phyloP scores from a whole-genome alignment of 1,140 invertebrate species.

The Drosophila repleta region DNA sequence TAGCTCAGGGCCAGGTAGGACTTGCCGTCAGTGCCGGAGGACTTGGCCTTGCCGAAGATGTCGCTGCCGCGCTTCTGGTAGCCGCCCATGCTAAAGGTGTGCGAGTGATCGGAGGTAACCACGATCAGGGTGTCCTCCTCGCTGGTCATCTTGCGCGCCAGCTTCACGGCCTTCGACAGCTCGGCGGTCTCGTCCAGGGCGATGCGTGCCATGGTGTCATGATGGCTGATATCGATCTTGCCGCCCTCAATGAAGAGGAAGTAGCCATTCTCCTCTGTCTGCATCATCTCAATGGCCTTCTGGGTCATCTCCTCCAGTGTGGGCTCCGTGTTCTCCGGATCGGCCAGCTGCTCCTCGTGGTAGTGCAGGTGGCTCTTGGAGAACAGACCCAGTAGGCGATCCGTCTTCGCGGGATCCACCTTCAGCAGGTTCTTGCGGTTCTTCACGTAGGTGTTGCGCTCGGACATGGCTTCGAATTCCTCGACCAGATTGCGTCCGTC shows the following conservation, averaged over 20 bases:
- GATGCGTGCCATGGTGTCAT: conserved; percentile 88
- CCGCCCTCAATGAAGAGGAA: conserved; percentile 87
- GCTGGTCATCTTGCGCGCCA: conserved; percentile 85
- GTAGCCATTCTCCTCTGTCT: conserved; percentile 90
- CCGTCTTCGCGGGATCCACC: conserved; percentile 74
- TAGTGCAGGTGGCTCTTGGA: conserved; percentile 85
- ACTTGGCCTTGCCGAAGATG: conserved; percentile 84
- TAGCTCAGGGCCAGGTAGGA: conserved; percentile 90
- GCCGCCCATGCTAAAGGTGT: conserved; percentile 87
- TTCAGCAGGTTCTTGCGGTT: conserved; percentile 85
- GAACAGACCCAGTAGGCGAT: conserved; percentile 85
- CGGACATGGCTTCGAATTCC: conserved; percentile 85
- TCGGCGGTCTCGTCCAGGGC: conserved; percentile 88
- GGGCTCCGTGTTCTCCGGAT: conserved; percentile 85
- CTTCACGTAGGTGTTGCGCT: conserved; percentile 86
- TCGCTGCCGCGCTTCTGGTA: conserved; percentile 86
- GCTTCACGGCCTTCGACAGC: conserved; percentile 86
- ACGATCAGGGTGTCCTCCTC: conserved; percentile 87
- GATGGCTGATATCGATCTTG: conserved; percentile 93
- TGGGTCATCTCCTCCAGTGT: conserved; percentile 92
- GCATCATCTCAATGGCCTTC: conserved; percentile 91
- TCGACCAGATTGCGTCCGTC: conserved; percentile 90
- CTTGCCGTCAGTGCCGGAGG: conserved; percentile 83
- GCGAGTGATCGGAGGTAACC: conserved; percentile 89
- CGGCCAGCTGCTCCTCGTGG: conserved; percentile 86